A percentile compares a stretch with the other conserved stretches of the same genome.
Evolutionary conservation across 37 sponge, comb jelly and placozoan genomes (phyloP).

Genomic region (Tethya wilhelma): DNA sequence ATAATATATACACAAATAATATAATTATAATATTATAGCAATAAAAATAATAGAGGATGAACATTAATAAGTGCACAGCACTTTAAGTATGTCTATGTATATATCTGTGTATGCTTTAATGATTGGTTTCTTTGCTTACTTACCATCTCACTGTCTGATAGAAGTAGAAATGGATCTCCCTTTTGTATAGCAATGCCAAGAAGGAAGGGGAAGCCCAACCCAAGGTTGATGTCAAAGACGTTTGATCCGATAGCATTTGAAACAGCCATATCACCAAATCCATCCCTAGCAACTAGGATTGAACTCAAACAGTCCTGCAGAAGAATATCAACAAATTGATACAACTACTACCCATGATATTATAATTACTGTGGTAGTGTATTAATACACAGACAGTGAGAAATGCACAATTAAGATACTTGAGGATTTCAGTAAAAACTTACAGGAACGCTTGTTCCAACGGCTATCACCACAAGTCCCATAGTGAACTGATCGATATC

Average conservation of each 20-base stretch:
- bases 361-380: too few relatives aligned
- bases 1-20: not conserved
- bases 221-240: slow-evolving; percentile 90
- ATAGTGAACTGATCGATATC: slow-evolving; percentile 69
- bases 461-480: slow-evolving; percentile 87
- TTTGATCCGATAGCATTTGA: slow-evolving; percentile 94
- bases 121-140: too few relatives aligned
- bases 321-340: not conserved
- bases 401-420: too few relatives aligned
- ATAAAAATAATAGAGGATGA: too few relatives aligned
- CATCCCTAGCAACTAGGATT: slow-evolving; percentile 87
- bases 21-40: not conserved
- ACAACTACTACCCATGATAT: not conserved
- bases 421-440: slow-evolving; percentile 3
- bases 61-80: too few relatives aligned
- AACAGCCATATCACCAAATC: slow-evolving; percentile 93
- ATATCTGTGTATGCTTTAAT: too few relatives aligned
- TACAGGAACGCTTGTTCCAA: slow-evolving; percentile 88
- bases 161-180: slow-evolving; percentile 54
- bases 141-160: slow-evolving; percentile 39
- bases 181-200: slow-evolving; percentile 62
- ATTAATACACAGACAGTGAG: too few relatives aligned
- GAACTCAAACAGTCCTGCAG: slow-evolving; percentile 81
- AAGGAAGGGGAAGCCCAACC: slow-evolving; percentile 76
- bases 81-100: not conserved